These are phyloP conservation scores for Colletes latitarsis DNA, from an alignment of 1,140 invertebrate species.

Conservation along the genomic window DNA sequence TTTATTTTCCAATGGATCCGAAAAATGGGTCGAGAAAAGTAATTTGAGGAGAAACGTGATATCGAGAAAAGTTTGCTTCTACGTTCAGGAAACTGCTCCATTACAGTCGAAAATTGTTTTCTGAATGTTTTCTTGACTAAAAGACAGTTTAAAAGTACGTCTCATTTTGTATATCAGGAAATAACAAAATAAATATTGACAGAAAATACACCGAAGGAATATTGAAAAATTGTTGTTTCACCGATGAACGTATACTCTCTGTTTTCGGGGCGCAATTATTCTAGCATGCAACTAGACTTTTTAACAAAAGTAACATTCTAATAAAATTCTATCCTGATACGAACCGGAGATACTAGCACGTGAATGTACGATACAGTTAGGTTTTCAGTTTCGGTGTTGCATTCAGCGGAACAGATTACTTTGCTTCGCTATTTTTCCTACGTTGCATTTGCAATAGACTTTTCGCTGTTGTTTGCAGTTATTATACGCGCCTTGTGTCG, in stretches of 20 bases:
- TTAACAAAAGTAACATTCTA: slow-evolving; percentile 18
- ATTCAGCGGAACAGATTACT: slow-evolving; percentile 31
- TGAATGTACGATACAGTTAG: neutral
- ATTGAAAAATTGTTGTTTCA: neutral
- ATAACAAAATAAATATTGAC: too few species aligned
- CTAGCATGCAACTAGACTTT: too few species aligned
- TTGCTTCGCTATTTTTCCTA: slow-evolving; percentile 8
- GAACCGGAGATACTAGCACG: neutral
- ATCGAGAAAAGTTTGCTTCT: too few species aligned
- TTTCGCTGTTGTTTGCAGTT: slow-evolving; percentile 12
- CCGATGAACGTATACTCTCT: neutral
- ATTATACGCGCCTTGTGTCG: slow-evolving; percentile 2
- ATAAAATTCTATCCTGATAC: neutral
- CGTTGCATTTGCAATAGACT: neutral
- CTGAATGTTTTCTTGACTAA: too few species aligned
- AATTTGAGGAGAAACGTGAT: too few species aligned
- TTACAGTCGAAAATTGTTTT: too few species aligned
- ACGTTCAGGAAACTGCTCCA: too few species aligned
- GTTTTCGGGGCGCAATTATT: neutral
- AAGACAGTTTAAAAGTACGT: too few species aligned
- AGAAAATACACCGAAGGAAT: neutral
- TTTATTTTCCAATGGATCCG: too few species aligned
- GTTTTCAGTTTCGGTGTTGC: slow-evolving; percentile 34
- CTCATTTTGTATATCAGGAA: too few species aligned
- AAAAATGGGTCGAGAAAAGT: too few species aligned